Evolutionary conservation across 2,888 invertebrate species (phyloP), one percentile per base, ranked within the genome.

Genomic region (Euzetes globulus): DNA sequence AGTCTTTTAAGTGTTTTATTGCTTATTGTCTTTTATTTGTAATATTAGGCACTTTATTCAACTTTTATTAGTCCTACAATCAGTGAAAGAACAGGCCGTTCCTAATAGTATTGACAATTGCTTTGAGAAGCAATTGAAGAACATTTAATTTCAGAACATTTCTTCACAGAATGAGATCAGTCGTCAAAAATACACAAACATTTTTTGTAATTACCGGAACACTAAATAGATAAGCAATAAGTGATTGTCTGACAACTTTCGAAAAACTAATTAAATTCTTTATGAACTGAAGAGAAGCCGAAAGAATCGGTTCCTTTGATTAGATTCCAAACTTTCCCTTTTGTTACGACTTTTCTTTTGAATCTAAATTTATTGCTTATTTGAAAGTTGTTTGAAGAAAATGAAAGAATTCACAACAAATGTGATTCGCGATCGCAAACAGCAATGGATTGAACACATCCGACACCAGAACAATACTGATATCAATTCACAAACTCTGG

Each of bases 331-430:
- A n/a, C n/a, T n/a, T n/a, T n/a, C n/a, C n/a, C n/a, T n/a, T n/a
- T n/a, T n/a, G n/a, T n/a, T n/a, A n/a, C n/a, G n/a, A n/a, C n/a
- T n/a, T n/a, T n/a, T n/a, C n/a, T n/a, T n/a, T n/a, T n/a, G n/a
- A n/a, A n/a, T n/a, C n/a, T n/a, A n/a, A n/a, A n/a, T 55, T 22
- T 55, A 55, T 22, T 55, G 19, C 19, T 25, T 22, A 55, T 17
- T 25, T 9, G n/a, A 55, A 19, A 73, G 73, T n/a, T 73, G 70
- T 17, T 83, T 90, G 19, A 82, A 85, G 22, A 82, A 86, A 19
- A 85, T 90, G 27, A 89, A 89, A 79, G 83, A 83, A 27, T 88
- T 89, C 78, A 88, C 87, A 0, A 82, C 82, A 75, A 75, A 75
- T 50, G 79, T 79, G 55, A 73, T 73, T 50, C 19, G 47, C 22